These are phyloP conservation scores for Drepana falcataria DNA, from an alignment of 2,888 invertebrate genomes.

Conservation along the genomic window DNA sequence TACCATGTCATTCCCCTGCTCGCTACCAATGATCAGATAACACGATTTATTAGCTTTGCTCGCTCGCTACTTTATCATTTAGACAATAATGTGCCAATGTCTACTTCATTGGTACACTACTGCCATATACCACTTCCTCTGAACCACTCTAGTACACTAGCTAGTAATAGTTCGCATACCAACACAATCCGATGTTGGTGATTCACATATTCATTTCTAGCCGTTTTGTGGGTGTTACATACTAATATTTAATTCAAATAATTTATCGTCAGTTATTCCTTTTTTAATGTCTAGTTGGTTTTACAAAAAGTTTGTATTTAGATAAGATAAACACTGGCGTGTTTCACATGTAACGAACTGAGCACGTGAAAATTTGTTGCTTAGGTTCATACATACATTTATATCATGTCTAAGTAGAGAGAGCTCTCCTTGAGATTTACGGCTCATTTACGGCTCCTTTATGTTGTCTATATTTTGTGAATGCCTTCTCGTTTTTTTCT, in stretches of 20 bases:
- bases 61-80: constrained; percentile 8
- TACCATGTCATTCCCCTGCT: constrained; percentile 40
- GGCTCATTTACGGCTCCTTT: too few relatives aligned
- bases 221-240: background rate
- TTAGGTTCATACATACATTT: too few relatives aligned
- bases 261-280: background rate
- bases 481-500: too few relatives aligned
- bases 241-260: background rate
- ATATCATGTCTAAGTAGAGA: too few relatives aligned
- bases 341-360: too few relatives aligned
- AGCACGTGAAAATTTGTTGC: background rate
- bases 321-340: too few relatives aligned
- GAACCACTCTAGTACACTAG: too few relatives aligned
- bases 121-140: too few relatives aligned
- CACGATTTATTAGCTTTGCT: constrained; percentile 32
- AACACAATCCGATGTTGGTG: background rate
- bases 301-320: background rate
- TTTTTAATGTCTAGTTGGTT: background rate
- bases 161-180: background rate
- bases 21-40: constrained; percentile 35
- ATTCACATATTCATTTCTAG: constrained; percentile 1
- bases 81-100: background rate
- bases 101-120: background rate
- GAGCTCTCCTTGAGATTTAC: too few relatives aligned
- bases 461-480: too few relatives aligned